These are phyloP conservation scores for Alligator sinensis DNA, from an alignment of 2,113 vertebrate genomes.

Conservation along the genomic window DNA sequence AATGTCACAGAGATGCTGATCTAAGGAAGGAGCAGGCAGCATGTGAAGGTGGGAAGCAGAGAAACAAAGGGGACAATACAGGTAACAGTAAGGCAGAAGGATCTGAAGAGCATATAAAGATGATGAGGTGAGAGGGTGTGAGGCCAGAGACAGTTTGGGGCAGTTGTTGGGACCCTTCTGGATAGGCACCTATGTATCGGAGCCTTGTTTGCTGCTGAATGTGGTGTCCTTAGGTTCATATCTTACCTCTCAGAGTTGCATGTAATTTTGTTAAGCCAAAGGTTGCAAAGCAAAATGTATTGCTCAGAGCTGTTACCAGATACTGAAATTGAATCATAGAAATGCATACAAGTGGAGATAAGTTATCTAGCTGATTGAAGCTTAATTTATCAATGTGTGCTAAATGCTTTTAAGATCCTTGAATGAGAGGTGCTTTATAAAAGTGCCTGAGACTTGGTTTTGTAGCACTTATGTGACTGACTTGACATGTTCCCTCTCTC, in stretches of 20 bases:
- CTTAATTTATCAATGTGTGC: rapidly evolving
- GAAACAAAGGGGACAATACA: neutral
- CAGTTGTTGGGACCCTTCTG: neutral
- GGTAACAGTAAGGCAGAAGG: neutral
- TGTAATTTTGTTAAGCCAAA: neutral
- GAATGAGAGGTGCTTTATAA: neutral
- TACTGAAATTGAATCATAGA: rapidly evolving
- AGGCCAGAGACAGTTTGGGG: neutral
- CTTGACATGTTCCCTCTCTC: neutral
- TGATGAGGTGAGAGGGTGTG: neutral
- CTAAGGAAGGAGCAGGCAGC: neutral
- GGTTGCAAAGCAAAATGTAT: neutral
- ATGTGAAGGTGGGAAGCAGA: neutral
- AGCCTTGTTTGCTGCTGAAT: no score
- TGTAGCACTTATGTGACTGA: neutral
- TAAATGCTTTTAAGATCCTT: neutral
- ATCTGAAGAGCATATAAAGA: neutral
- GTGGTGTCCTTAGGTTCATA: no score
- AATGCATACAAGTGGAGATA: rapidly evolving
- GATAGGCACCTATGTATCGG: neutral
- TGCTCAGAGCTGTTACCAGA: neutral
- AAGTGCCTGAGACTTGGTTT: neutral
- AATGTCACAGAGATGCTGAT: neutral
- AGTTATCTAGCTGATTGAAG: slow-evolving; percentile 24
- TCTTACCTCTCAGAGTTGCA: neutral